These are phyloP conservation scores for Urocitellus parryii DNA, from an alignment of 2,113 vertebrate genomes.

Conservation along the genomic window DNA sequence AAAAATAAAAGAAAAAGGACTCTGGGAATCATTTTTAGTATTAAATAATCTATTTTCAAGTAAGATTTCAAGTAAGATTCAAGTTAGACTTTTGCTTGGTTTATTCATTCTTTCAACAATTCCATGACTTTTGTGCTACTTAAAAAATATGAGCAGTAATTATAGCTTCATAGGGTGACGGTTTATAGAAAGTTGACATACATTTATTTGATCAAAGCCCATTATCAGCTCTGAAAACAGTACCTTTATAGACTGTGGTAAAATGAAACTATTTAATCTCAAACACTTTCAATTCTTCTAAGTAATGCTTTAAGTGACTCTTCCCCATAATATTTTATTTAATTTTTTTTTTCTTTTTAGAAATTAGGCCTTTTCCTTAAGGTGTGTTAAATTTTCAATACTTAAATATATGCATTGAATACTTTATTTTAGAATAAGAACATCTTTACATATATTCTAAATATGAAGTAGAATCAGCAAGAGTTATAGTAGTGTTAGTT, in stretches of 20 bases:
- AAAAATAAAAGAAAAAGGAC: not conserved
- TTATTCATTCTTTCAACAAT: conserved; percentile 62
- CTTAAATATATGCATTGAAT: not conserved
- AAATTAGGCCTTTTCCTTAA: conserved; percentile 2
- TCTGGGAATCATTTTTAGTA: not conserved
- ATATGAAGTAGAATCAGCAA: not conserved
- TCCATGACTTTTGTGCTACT: conserved; percentile 46
- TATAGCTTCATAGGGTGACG: not conserved
- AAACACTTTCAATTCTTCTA: conserved; percentile 66
- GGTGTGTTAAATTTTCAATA: not conserved
- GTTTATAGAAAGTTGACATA: conserved; percentile 26
- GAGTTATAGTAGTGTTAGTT: not conserved
- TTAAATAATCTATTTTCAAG: not conserved
- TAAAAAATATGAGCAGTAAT: conserved; percentile 66
- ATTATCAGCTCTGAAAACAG: conserved; percentile 21
- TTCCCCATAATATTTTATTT: conserved; percentile 24
- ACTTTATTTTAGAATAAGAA: not conserved
- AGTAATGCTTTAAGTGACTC: not conserved
- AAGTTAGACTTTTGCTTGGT: not conserved
- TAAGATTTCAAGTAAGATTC: not conserved
- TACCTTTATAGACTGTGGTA: conserved; percentile 53
- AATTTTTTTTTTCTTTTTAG: not conserved
- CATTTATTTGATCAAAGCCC: not conserved
- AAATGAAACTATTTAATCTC: conserved; percentile 64
- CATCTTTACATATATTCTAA: not conserved